Base-by-base conservation (phyloP, 2,797 vertebrate genomes). In the Anniella stebbinsi region DNA sequence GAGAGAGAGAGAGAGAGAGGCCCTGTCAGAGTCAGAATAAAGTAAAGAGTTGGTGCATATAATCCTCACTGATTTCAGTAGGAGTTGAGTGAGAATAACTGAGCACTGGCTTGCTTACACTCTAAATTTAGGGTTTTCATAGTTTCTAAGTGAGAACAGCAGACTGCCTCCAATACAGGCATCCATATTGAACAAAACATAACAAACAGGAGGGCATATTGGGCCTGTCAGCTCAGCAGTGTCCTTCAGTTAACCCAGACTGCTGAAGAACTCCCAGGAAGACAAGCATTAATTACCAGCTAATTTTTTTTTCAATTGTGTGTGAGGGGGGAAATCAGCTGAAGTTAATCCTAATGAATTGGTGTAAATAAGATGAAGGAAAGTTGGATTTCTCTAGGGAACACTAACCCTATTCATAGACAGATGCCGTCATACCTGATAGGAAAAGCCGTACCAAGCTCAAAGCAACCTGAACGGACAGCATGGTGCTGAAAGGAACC, bases 271-370 rank as follows among this genome's bases (percentile, higher is more conserved):
- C 81, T 94, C 78, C 76, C 76, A 72, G 90, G 66, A 95, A 93
- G 84, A 90, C 57, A 89, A 91, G 73, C 91, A 91, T 92, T 81
- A 70, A 93, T 95, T 96, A 95, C 90, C 90, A 92, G 87, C 90
- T 95, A 91, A 87, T 96, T 95, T 93, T 92, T 48, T 87, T 77
- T 81, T 88, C 94, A 95, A 89, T 92, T 91, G 87, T 54, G 0
- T 77, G n/a, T 12, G 4, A 15, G 23, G 87, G 93, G 88, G 85
- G 92, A 95, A 95, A 96, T 92, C 66, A 54, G 91, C 8, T 23
- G 76, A 94, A 93, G 21, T 2, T 33, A 78, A 67, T 86, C 48
- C 89, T 83, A 92, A 81, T 92, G 94, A 94, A 81, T 88, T 80
- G 87, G 81, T 78, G 88, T 96, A 93, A 92, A 87, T 89, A 93